A percentile compares a stretch with the other conserved stretches of the same genome.
Conservation (phyloP, 2,113 vertebrate species). For the Carettochelys insculpta region DNA sequence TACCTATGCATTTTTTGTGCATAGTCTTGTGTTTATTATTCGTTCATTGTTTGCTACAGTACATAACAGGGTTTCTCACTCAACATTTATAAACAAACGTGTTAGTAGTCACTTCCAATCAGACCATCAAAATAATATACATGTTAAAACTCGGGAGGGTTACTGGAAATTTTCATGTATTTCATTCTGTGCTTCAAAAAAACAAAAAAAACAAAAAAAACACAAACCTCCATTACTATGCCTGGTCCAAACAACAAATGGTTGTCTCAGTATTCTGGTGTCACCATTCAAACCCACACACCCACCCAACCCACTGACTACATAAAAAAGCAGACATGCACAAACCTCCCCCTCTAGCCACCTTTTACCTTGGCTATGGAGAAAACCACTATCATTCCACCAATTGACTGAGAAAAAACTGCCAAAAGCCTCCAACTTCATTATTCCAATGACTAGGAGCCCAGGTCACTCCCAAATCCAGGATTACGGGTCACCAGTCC, state of each 20-base stretch:
- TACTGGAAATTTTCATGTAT: neutral
- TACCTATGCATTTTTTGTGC: conserved; percentile 29
- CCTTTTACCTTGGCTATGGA: conserved; percentile 17
- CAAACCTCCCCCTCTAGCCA: neutral
- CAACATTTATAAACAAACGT: conserved; percentile 34
- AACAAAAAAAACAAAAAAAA: too few relatives aligned
- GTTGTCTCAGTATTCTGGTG: neutral
- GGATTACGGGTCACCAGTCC: conserved; percentile 33
- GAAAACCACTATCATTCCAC: neutral
- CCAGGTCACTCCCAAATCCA: conserved; percentile 48
- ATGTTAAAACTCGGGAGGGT: neutral
- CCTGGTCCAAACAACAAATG: neutral
- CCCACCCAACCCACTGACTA: neutral
- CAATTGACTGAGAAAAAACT: neutral
- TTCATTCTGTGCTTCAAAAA: neutral
- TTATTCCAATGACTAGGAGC: neutral
- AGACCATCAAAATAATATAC: conserved; percentile 25
- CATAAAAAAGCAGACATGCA: neutral
- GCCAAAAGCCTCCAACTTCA: conserved; percentile 9
- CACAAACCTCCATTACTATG: neutral
- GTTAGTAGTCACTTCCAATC: conserved; percentile 29
- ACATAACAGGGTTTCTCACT: conserved; percentile 28
- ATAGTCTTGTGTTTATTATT: conserved; percentile 37
- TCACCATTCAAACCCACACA: neutral
- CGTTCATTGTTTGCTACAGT: conserved; percentile 32